A percentile compares a stretch with the other conserved stretches of the same genome.
These are phyloP conservation scores for Myripristis jacobus DNA, from an alignment of 2,797 vertebrate genomes.

Conservation along the genomic window DNA sequence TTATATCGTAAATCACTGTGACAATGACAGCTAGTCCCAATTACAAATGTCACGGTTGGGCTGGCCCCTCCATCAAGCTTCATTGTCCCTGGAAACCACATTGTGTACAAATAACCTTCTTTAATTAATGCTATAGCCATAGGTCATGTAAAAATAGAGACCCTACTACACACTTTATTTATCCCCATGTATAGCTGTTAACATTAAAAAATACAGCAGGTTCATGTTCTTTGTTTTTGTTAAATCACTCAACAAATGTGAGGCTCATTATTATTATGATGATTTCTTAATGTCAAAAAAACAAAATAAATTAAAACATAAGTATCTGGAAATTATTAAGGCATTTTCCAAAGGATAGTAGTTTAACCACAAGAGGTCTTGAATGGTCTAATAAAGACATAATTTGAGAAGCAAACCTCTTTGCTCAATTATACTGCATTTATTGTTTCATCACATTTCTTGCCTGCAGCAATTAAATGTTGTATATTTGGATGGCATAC, in stretches of 20 bases:
- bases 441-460: neutral
- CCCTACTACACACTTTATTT: neutral
- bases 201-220: neutral
- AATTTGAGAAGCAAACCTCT: neutral
- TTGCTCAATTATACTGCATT: neutral
- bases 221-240: neutral
- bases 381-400: neutral
- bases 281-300: neutral
- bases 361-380: neutral
- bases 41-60: constrained; percentile 78
- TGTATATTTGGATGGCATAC: neutral
- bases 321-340: neutral
- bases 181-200: constrained; percentile 6
- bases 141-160: constrained; percentile 25
- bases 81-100: constrained; percentile 61
- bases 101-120: constrained; percentile 67
- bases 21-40: constrained; percentile 86
- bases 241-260: neutral
- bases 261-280: neutral
- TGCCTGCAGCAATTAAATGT: neutral
- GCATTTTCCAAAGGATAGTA: too few relatives aligned
- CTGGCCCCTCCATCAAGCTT: constrained; percentile 65
- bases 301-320: neutral
- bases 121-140: constrained; percentile 42
- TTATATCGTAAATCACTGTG: constrained; percentile 91